Base-by-base conservation (phyloP, 2,797 vertebrate genomes). In the Vultur gryphus region DNA sequence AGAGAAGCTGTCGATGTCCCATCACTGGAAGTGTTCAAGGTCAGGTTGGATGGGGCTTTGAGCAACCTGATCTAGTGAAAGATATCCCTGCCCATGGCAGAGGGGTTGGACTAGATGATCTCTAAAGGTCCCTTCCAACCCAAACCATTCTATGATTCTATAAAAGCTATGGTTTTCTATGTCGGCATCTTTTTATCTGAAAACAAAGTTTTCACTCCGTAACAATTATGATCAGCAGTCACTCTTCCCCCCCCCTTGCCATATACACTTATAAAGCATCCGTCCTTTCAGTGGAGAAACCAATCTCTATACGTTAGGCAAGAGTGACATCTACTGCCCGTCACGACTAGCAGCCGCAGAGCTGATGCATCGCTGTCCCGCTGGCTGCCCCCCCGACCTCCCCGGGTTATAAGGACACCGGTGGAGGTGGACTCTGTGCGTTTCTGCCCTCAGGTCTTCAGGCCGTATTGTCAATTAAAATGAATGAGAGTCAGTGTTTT, bases 241-340 rank as follows among this genome's bases (percentile, higher is more conserved):
- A 8, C 10, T 10, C 18, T 18, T 28, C 4, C 7, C 7, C 6
- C 13, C 13, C 3, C 14, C 9, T 3, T 8, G 0, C 10, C 10
- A 5, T 2, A 3, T 4, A 4, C 23, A 4, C 10, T 18, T 31
- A 5, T 2, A 23, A n/a, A 78, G 39, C 5, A 21, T 9, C 11
- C 10, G 9, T 9, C 11, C 39, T 11, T 39, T 33, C 52, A 24
- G 17, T 0, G 23, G 13, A 10, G 23, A 64, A 49, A 16, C 10
- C 46, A 6, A 12, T 5, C 28, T 83, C 25, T 10, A 8, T 87
- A 11, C 4, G 3, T 90, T 85, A 88, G 79, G 66, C 90, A 96
- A 96, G 69, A 87, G 70, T 88, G 97, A 95, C 98, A 97, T 88
- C 96, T 97, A 81, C 97, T 95, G 97, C 77, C 59, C 4, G 0